These are phyloP conservation scores for Noctuana brunneofusca DNA, from an alignment of 2,888 invertebrate genomes.

Conservation along the genomic window DNA sequence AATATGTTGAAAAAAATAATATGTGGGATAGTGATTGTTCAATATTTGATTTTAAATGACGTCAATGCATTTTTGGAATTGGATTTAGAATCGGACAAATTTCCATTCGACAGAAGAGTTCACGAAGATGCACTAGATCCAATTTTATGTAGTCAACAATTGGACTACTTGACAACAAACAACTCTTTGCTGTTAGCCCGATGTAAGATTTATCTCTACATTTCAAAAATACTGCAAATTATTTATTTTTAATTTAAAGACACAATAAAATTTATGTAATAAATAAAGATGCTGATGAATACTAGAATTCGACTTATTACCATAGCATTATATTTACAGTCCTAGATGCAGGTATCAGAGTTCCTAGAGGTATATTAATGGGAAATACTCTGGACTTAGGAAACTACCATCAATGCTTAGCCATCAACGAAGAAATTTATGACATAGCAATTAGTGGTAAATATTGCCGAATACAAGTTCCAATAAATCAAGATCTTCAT, in stretches of 20 bases:
- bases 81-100: not conserved
- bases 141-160: not conserved
- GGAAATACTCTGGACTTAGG: conserved; percentile 51
- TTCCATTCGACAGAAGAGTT: not conserved
- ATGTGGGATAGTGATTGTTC: not conserved
- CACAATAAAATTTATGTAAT: too few species aligned
- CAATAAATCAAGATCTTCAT: conserved; percentile 44
- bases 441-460: conserved; percentile 51
- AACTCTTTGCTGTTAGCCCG: not conserved
- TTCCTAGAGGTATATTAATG: conserved; percentile 48
- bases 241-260: not conserved
- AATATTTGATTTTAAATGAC: not conserved
- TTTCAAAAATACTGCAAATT: too few species aligned
- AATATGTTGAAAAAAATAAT: not conserved
- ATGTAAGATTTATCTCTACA: too few species aligned
- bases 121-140: not conserved
- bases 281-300: too few species aligned
- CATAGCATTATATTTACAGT: conserved; percentile 45
- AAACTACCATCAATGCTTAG: conserved; percentile 53
- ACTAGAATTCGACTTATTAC: too few species aligned
- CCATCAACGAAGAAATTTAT: conserved; percentile 42
- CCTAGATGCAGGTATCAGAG: conserved; percentile 49
- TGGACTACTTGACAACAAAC: not conserved
- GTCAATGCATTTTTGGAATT: not conserved
- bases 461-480: conserved; percentile 53